phyloP scores from a whole-genome alignment of 2,113 vertebrate genomes.

The Ochotona curzoniae region DNA sequence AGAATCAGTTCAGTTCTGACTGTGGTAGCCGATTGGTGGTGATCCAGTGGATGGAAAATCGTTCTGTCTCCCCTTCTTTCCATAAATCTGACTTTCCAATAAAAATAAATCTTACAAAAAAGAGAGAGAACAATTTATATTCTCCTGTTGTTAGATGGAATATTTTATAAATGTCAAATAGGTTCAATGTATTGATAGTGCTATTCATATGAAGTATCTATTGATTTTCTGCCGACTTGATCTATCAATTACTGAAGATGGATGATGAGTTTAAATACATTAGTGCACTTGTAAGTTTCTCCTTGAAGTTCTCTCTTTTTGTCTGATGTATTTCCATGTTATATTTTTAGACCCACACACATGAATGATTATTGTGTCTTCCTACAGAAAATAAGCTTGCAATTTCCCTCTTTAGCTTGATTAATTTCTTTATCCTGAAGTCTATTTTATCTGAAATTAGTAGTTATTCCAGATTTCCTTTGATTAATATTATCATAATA shows the following conservation, averaged over 20 bases:
- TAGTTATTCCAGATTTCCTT: neutral
- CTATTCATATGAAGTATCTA: neutral
- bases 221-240: neutral
- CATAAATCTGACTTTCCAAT: too few relatives aligned
- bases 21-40: too few relatives aligned
- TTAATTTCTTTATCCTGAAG: neutral
- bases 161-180: slow-evolving; percentile 24
- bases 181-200: neutral
- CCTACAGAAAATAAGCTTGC: neutral
- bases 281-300: neutral
- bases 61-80: too few relatives aligned
- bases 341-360: neutral
- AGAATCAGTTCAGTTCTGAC: too few relatives aligned
- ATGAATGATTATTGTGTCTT: neutral
- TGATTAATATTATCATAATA: neutral
- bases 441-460: neutral
- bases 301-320: neutral
- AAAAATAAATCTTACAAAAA: too few relatives aligned
- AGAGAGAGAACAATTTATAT: neutral
- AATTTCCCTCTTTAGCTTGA: neutral
- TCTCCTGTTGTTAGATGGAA: neutral
- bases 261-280: neutral
- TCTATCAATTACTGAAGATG: neutral
- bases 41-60: too few relatives aligned
- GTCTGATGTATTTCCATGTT: neutral